Base-by-base conservation (phyloP, 2,797 vertebrate genomes). In the Gadopsis marmoratus region DNA sequence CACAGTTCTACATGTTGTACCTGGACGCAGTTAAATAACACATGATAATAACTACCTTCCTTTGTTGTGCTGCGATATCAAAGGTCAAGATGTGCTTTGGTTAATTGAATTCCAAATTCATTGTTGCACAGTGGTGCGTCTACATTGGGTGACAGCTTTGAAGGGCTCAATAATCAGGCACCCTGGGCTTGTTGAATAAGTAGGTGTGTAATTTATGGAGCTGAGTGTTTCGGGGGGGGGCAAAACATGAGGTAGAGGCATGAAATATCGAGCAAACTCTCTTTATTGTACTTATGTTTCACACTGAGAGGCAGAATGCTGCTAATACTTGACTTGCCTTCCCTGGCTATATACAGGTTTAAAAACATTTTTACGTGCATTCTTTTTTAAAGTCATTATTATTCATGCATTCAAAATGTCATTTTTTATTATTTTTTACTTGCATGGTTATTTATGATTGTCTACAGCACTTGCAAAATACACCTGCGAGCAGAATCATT, bases 91-190 rank as follows among this genome's bases (percentile, higher is more conserved):
- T 76, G 79, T 79, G 77, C 73, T 89, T 74, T 64, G 72, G 67
- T 70, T 88, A 89, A 92, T 89, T 91, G 71, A 91, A 91, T 86
- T 81, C 72, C 60, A 63, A 47, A 80, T 78, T 29, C 82, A 77
- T 86, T 83, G 86, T 78, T 54, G 79, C 71, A 56, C 80, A 64
- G 76, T 29, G 16, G 50, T 47, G 66, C 58, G 76, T 85, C 85
- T 83, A 75, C 62, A 45, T 2, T 54, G 29, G 78, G 74, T 71
- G 82, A 81, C 48, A 59, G 81, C 86, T 81, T 72, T 86, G 78
- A 87, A 87, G 75, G 64, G 69, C 74, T 58, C 0, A 2, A 76
- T 88, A 85, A 91, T 88, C 89, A 80, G 43, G 29, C 51, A 45
- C 55, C 26, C 33, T 4, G 48, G 70, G 63, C 45, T 81, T 26